Conservation (phyloP, 2,113 vertebrate species). For the Semnornis frantzii region DNA sequence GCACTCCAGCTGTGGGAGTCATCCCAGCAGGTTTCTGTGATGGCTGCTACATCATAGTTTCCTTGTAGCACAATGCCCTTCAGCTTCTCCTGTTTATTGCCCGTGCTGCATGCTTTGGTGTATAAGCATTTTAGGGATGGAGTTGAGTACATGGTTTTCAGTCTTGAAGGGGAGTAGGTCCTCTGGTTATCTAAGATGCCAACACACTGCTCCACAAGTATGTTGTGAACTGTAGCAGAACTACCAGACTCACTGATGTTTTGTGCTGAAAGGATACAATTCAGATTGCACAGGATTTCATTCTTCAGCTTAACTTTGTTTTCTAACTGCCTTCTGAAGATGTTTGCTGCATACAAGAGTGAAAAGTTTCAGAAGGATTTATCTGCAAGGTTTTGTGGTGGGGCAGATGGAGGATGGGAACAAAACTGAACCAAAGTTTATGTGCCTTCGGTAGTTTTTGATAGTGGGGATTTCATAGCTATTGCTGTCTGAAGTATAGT, state of each 20-base stretch:
- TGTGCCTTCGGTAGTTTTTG: constrained; percentile 82
- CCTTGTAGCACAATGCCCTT: no score
- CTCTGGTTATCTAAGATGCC: no score
- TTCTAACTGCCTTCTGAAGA: constrained; percentile 41
- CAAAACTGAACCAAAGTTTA: constrained; percentile 86
- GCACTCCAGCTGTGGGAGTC: no score
- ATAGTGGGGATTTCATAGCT: constrained; percentile 61
- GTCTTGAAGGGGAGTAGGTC: no score
- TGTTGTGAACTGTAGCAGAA: background rate
- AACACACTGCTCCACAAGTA: no score
- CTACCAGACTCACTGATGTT: constrained; percentile 64
- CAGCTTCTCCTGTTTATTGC: no score
- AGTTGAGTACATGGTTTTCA: no score
- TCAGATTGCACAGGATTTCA: constrained; percentile 48
- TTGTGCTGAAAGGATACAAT: constrained; percentile 30
- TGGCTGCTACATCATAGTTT: no score
- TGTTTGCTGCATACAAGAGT: constrained; percentile 39
- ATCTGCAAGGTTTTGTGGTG: constrained; percentile 54
- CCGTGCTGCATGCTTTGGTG: no score
- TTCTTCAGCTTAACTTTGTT: constrained; percentile 39
- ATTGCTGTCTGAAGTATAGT: constrained; percentile 62
- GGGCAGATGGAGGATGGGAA: background rate
- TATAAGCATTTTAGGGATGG: no score
- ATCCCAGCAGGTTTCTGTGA: no score
- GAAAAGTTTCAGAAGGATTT: constrained; percentile 37